Evolutionary conservation across 2,113 vertebrate genomes (phyloP), one percentile per base, ranked within the genome.

Genomic region (Chitala chitala): DNA sequence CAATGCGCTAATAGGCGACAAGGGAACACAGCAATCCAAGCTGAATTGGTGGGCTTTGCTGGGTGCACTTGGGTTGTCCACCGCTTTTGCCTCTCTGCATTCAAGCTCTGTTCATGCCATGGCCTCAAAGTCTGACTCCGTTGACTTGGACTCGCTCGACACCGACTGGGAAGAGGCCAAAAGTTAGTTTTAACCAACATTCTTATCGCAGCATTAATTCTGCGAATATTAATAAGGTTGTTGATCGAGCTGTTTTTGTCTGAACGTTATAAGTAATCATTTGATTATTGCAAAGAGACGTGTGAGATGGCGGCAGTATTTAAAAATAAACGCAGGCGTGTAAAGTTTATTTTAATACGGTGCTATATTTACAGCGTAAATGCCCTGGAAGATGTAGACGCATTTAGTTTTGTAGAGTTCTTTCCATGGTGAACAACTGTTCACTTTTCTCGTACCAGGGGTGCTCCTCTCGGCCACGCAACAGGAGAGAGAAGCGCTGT

Each of bases 401-500:
- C n/a, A n/a, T n/a, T n/a, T n/a, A n/a, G n/a, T n/a, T n/a, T n/a
- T n/a, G n/a, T n/a, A n/a, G n/a, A n/a, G 33, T 4, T 29, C 31
- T n/a, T 63, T 63, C 15, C 59, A 63, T 63, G 8, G 6, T 63
- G 5, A 20, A 63, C 17, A 29, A 33, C 13, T 17, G 6, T 36
- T 8, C 20, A 38, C 6, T 63, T 63, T 13, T 63, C 8, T 3
- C 61, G 10, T 74, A 46, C 64, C 72, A 96, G 94, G 82, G 0
- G 81, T 83, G 54, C 79, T 95, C 75, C 85, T 92, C 77, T 88
- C 90, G 72, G 82, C 92, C 73, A 86, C 85, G 1, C 76, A 82
- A 69, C 84, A 91, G 66, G 89, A 93, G 74, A 86, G 90, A 63
- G 87, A 91, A 70, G 81, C 80, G 1, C 80, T 89, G 72, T 94